These are phyloP conservation scores for Phrynocephalus versicolor DNA, from an alignment of 2,113 vertebrate genomes.

Conservation along the genomic window DNA sequence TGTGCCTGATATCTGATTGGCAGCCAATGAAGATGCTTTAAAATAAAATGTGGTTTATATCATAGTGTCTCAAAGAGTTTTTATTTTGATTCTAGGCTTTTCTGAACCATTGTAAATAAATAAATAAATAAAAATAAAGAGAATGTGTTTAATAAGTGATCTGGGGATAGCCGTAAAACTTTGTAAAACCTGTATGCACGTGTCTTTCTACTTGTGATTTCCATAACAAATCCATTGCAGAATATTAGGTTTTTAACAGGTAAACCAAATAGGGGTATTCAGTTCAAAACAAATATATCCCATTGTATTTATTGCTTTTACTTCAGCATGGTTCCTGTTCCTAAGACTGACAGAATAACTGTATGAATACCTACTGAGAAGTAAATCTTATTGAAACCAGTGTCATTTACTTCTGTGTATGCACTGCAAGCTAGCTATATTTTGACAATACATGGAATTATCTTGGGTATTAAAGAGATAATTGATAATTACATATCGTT, in stretches of 20 bases:
- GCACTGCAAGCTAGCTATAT: slow-evolving; percentile 43
- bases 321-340: slow-evolving; percentile 15
- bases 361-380: neutral
- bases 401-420: too few relatives aligned
- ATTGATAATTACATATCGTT: slow-evolving; percentile 20
- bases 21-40: too few relatives aligned
- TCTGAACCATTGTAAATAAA: too few relatives aligned
- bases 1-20: too few relatives aligned
- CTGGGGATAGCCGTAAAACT: too few relatives aligned
- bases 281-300: slow-evolving; percentile 12
- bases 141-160: too few relatives aligned
- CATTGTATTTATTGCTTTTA: slow-evolving; percentile 30
- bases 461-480: slow-evolving; percentile 6
- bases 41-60: too few relatives aligned
- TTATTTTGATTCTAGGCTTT: too few relatives aligned
- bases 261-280: neutral
- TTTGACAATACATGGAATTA: neutral
- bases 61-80: too few relatives aligned
- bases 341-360: neutral
- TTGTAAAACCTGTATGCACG: neutral
- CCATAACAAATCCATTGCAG: neutral
- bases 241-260: slow-evolving; percentile 10
- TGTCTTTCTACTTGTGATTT: slow-evolving; percentile 18
- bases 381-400: too few relatives aligned
- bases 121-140: too few relatives aligned